phyloP scores from a whole-genome alignment of 2,888 invertebrate species.

The Polydrusus cervinus region DNA sequence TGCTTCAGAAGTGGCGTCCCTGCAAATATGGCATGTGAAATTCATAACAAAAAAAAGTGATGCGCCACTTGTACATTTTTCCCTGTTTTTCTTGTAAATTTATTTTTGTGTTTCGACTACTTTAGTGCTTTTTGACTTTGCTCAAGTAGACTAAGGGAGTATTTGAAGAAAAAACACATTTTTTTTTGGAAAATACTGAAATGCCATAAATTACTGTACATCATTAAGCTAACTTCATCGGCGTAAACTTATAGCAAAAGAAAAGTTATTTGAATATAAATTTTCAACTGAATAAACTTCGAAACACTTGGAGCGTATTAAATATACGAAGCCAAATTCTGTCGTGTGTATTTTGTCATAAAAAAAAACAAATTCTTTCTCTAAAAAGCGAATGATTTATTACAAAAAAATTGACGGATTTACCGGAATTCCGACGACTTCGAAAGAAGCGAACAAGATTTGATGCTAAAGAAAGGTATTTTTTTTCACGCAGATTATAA shows the following conservation, averaged over 20 bases:
- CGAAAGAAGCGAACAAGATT: conserved; percentile 41
- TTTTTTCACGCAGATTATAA: conserved; percentile 34
- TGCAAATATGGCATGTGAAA: too few species aligned
- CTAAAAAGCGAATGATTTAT: conserved; percentile 41
- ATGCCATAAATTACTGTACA: neutral
- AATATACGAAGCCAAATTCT: conserved; percentile 8
- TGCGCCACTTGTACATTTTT: too few species aligned
- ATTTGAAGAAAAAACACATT: too few species aligned
- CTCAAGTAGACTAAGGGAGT: too few species aligned
- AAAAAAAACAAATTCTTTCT: conserved; percentile 3
- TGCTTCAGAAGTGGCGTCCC: too few species aligned
- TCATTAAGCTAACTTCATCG: neutral
- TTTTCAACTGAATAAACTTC: neutral
- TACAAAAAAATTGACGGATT: conserved; percentile 41
- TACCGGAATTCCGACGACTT: conserved; percentile 32
- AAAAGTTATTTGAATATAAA: neutral
- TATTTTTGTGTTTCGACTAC: too few species aligned
- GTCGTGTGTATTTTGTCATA: conserved; percentile 6
- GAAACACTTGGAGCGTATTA: conserved; percentile 7
- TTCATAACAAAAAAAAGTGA: too few species aligned
- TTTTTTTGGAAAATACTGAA: too few species aligned
- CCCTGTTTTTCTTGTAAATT: too few species aligned
- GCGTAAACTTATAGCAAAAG: neutral
- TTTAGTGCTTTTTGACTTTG: too few species aligned
- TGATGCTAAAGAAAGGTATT: conserved; percentile 48